Evolutionary conservation across 2,888 invertebrate genomes (phyloP).

Genomic region (Erpobdella octoculata): DNA sequence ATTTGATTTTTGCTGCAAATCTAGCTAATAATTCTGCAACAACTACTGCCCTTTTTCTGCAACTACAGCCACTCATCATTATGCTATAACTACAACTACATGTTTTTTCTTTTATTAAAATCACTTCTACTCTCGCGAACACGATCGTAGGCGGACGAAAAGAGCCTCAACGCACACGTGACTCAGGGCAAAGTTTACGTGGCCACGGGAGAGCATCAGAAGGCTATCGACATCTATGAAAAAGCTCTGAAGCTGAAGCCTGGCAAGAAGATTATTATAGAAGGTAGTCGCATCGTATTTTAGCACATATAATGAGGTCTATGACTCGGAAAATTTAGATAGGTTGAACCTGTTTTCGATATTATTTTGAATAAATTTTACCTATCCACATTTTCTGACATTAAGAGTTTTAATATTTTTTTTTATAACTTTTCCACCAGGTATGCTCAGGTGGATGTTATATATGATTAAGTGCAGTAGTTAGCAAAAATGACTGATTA

Average conservation of each 20-base stretch:
- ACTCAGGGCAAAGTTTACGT: conserved; percentile 5
- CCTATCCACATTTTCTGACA: too few species aligned
- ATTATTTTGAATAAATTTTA: too few species aligned
- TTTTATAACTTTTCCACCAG: too few species aligned
- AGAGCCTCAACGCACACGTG: conserved; percentile 24
- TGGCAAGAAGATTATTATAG: neutral
- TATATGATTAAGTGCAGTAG: too few species aligned
- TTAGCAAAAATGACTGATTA: too few species aligned
- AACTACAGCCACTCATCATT: neutral
- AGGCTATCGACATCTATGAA: conserved; percentile 3
- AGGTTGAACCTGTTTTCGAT: too few species aligned
- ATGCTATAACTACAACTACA: neutral
- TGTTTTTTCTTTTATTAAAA: neutral
- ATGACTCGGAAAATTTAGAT: too few species aligned
- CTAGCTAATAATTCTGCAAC: neutral
- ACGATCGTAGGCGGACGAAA: conserved; percentile 15
- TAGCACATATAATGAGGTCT: neutral
- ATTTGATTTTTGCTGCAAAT: neutral
- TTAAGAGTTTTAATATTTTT: too few species aligned
- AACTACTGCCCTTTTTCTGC: neutral
- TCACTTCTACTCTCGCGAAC: neutral
- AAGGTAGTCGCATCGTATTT: too few species aligned
- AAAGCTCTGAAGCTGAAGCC: neutral
- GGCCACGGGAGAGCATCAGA: neutral
- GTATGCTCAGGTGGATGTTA: too few species aligned